These are phyloP conservation scores for Araneus ventricosus DNA, from an alignment of 1,140 invertebrate genomes.

Conservation along the genomic window DNA sequence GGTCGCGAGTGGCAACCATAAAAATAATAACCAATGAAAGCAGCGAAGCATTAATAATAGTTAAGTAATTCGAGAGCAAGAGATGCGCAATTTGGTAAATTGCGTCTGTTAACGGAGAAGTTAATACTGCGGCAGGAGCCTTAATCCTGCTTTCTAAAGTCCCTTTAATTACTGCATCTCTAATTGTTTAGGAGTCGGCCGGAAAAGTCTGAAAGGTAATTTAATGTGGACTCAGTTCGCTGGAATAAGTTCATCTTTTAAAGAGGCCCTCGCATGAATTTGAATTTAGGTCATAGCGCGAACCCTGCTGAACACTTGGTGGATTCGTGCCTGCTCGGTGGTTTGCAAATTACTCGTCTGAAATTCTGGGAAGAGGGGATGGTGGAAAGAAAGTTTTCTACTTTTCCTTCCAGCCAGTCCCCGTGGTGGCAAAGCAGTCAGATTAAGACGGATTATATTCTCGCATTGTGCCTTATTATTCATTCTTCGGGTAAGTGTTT, in stretches of 20 bases:
- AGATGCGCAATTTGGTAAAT: conserved; percentile 48
- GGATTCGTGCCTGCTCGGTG: background rate
- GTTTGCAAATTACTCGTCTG: conserved; percentile 7
- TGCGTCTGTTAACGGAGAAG: conserved; percentile 55
- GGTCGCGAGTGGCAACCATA: background rate
- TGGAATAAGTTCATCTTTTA: conserved; percentile 45
- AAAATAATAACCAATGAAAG: conserved; percentile 40
- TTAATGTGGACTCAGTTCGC: conserved; percentile 15
- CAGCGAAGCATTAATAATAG: conserved; percentile 43
- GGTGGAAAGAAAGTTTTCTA: background rate
- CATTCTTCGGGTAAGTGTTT: conserved; percentile 13
- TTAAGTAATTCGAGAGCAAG: conserved; percentile 38
- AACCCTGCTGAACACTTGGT: background rate
- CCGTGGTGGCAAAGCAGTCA: background rate
- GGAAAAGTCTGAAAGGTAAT: conserved; percentile 41
- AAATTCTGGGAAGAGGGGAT: background rate
- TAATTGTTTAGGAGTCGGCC: conserved; percentile 44
- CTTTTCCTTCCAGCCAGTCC: background rate
- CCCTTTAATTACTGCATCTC: conserved; percentile 60
- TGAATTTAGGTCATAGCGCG: conserved; percentile 1
- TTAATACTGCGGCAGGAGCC: conserved; percentile 44
- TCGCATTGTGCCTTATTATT: background rate
- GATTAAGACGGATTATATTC: conserved; percentile 15
- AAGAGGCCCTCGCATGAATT: conserved; percentile 2
- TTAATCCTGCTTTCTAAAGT: conserved; percentile 45